Evolutionary conservation across 1,140 invertebrate species (phyloP).

Genomic region (Heliothis subflexa): DNA sequence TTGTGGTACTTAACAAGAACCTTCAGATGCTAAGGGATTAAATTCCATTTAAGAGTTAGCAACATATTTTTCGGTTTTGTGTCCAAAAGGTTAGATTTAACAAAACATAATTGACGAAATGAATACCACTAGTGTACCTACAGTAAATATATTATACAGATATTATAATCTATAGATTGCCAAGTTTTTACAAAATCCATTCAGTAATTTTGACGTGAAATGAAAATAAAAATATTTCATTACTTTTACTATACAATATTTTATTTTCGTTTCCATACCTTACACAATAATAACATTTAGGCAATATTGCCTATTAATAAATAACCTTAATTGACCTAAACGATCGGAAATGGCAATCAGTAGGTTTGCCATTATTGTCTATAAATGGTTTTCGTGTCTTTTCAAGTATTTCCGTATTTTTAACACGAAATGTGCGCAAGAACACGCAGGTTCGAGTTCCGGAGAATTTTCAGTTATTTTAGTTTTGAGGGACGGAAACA

Average conservation of each 20-base stretch:
- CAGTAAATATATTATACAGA: too few relatives aligned
- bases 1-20: too few relatives aligned
- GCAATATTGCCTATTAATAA: not conserved
- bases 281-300: not conserved
- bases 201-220: too few relatives aligned
- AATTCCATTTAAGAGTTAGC: not conserved
- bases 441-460: slow-evolving; percentile 25
- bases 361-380: not conserved
- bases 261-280: too few relatives aligned
- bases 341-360: not conserved
- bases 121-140: not conserved
- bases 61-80: not conserved
- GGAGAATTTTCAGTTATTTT: not conserved
- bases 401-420: slow-evolving; percentile 10
- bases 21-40: not conserved
- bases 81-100: too few relatives aligned
- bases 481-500: not conserved
- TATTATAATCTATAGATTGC: too few relatives aligned
- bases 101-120: not conserved
- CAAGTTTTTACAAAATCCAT: too few relatives aligned
- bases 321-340: not conserved
- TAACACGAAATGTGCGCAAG: not conserved
- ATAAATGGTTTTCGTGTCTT: slow-evolving; percentile 25
- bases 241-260: too few relatives aligned
- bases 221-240: too few relatives aligned